A percentile compares a stretch with the other conserved stretches of the same genome.
Evolutionary conservation across 2,888 invertebrate species (phyloP).

Genomic region (Diarsia rubi): DNA sequence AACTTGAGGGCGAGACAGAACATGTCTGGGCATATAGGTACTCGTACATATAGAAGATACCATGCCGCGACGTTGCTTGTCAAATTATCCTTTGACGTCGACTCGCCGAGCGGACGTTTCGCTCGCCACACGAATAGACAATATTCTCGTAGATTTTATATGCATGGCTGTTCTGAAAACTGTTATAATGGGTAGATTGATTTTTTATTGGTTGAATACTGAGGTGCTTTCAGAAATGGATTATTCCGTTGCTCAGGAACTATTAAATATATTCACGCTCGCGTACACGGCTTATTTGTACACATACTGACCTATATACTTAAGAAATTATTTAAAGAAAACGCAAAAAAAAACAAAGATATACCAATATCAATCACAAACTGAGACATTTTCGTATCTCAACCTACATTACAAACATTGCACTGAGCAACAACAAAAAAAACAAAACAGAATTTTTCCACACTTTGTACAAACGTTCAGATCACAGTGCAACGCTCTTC

Average conservation of each 20-base stretch:
- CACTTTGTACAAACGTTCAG: conserved; percentile 43
- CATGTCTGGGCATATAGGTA: conserved; percentile 39
- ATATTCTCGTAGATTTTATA: conserved; percentile 53
- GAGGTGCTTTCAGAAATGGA: background rate
- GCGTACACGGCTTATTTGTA: background rate
- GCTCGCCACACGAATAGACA: conserved; percentile 55
- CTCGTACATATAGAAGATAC: conserved; percentile 56
- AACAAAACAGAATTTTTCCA: conserved; percentile 49
- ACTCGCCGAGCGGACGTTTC: conserved; percentile 55
- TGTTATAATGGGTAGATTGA: conserved; percentile 16
- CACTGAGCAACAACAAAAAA: conserved; percentile 39
- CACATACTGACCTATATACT: background rate
- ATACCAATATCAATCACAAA: conserved; percentile 43
- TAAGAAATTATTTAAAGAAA: background rate
- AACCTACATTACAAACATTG: conserved; percentile 50
- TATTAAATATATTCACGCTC: background rate
- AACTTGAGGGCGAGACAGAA: conserved; percentile 42
- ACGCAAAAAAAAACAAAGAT: background rate
- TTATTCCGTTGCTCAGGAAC: background rate
- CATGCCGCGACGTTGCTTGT: conserved; percentile 56
- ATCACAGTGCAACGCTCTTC: conserved; percentile 67
- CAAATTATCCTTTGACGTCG: conserved; percentile 62
- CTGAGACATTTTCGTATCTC: conserved; percentile 27
- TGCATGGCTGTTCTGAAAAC: conserved; percentile 45
- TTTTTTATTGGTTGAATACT: conserved; percentile 4